Percentiles rank a stretch among this genome's conserved stretches.
These are phyloP conservation scores for Rhynchonycteris naso DNA, from an alignment of 2,797 vertebrate species.

Conservation along the genomic window DNA sequence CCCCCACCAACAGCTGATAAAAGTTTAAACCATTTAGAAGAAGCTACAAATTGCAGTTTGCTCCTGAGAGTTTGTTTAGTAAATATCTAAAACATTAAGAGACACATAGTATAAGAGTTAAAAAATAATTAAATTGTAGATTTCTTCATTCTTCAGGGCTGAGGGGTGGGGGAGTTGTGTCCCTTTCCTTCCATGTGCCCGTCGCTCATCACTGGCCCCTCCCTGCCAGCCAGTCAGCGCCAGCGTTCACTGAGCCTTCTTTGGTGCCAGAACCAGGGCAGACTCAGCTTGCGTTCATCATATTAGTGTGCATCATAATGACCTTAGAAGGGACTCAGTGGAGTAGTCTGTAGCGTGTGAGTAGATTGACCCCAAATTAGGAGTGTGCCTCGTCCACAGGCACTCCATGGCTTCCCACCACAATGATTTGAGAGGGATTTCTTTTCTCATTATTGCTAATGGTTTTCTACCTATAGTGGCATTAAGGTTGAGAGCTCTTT, in stretches of 20 bases:
- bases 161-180: accelerated
- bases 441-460: not conserved
- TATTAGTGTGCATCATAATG: accelerated
- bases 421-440: not conserved
- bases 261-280: not conserved
- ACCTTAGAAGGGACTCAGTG: not conserved
- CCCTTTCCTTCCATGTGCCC: not conserved
- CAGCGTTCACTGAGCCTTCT: not conserved
- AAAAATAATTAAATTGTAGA: not conserved
- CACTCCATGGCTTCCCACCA: not conserved
- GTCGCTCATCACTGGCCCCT: accelerated
- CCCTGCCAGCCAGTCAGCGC: not conserved
- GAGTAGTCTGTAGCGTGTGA: not conserved
- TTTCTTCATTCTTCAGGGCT: not conserved
- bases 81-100: conserved; percentile 16
- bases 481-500: not conserved
- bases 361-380: not conserved
- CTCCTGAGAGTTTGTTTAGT: not conserved
- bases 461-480: not conserved
- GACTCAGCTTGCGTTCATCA: not conserved
- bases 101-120: not conserved
- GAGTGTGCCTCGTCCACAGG: not conserved
- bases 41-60: not conserved
- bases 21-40: not conserved
- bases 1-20: not conserved